Evolutionary conservation across 2,888 invertebrate species (phyloP).

Genomic region (Rotaria macrura): DNA sequence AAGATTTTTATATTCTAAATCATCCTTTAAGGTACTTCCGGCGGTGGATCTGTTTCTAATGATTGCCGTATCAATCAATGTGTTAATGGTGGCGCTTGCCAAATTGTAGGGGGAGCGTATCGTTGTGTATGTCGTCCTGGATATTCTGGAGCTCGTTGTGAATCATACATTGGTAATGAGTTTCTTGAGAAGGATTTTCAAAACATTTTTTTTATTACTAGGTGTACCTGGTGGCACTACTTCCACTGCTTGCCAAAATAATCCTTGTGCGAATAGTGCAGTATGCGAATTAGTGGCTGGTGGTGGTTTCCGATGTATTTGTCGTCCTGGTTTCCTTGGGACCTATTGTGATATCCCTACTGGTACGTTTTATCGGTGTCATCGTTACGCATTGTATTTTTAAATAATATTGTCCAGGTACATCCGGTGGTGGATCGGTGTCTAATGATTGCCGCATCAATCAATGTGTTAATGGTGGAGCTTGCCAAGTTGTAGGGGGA

Average conservation of each 20-base stretch:
- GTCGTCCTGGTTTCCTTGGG: background rate
- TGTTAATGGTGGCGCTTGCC: constrained; percentile 20
- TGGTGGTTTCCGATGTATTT: background rate
- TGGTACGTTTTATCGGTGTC: no score
- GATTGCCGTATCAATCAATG: constrained; percentile 23
- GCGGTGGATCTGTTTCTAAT: background rate
- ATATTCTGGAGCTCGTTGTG: no score
- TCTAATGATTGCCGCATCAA: constrained; percentile 9
- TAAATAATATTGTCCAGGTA: background rate
- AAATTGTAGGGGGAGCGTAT: background rate
- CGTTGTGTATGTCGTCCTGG: background rate
- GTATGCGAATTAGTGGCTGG: background rate
- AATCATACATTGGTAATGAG: no score
- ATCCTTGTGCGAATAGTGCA: constrained; percentile 27
- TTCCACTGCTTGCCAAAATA: background rate
- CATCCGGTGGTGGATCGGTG: background rate
- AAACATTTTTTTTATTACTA: no score
- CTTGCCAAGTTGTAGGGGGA: background rate
- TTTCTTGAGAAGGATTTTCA: no score
- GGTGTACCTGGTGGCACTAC: no score
- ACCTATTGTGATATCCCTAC: background rate
- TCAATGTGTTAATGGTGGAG: constrained; percentile 26
- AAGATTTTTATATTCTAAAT: no score
- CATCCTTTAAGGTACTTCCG: no score
- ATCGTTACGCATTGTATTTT: no score